Evolutionary conservation across 64 coral and sea anemone genomes (phyloP).

Genomic region (Dendronephthya gigantea): DNA sequence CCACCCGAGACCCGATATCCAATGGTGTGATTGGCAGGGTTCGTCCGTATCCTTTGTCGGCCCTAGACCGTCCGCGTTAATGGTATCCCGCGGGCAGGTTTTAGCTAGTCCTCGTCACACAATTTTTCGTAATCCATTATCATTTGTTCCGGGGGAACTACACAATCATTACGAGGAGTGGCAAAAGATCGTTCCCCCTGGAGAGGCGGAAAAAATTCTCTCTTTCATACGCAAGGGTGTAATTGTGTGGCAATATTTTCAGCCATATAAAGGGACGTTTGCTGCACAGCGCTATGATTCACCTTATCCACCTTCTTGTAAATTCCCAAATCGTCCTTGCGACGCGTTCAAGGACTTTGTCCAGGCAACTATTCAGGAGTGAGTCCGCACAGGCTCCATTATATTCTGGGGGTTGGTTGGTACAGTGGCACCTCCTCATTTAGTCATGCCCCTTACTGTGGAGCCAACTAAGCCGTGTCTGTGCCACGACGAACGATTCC

Average conservation of each 20-base stretch:
- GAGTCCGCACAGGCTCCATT: background rate
- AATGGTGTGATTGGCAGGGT: constrained; percentile 16
- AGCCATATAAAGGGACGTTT: background rate
- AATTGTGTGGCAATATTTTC: background rate
- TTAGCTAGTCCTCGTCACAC: background rate
- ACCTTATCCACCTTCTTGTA: background rate
- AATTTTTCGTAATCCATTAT: background rate
- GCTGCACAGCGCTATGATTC: background rate
- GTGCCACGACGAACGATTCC: background rate
- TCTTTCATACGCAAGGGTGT: background rate
- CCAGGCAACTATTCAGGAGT: background rate
- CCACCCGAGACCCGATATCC: background rate
- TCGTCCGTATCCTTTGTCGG: background rate
- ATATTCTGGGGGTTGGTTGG: background rate
- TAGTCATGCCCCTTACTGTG: background rate
- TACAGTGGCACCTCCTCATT: background rate
- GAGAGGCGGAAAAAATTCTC: background rate
- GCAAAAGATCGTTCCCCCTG: background rate
- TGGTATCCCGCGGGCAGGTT: background rate
- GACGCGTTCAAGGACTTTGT: background rate
- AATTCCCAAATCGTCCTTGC: background rate
- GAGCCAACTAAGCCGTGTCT: background rate
- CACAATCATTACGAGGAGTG: background rate
- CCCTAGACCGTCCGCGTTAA: background rate
- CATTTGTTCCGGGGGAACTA: background rate